Conservation (phyloP, 1,140 invertebrate species). For the Amyelois transitella region DNA sequence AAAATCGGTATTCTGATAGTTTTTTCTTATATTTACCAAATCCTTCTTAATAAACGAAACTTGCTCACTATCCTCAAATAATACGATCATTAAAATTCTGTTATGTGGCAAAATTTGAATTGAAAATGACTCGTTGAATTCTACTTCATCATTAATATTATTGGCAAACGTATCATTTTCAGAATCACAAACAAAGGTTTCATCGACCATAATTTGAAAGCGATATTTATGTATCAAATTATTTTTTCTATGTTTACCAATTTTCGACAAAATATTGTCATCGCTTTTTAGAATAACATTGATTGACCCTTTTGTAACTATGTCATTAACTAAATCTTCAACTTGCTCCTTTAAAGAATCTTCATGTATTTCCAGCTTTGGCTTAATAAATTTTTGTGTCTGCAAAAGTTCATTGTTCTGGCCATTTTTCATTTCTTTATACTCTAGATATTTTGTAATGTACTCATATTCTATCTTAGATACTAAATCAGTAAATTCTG, state of each 20-base stretch:
- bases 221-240: constrained; percentile 19
- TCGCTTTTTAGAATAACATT: constrained; percentile 34
- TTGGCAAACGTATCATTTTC: constrained; percentile 24
- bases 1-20: constrained; percentile 18
- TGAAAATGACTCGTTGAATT: constrained; percentile 46
- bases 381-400: constrained; percentile 32
- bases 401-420: constrained; percentile 14
- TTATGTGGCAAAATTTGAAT: constrained; percentile 56
- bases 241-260: constrained; percentile 14
- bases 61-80: constrained; percentile 44
- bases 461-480: constrained; percentile 55
- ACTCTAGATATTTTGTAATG: constrained; percentile 45
- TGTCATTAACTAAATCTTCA: constrained; percentile 34
- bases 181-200: constrained; percentile 56
- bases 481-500: constrained; percentile 50
- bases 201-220: constrained; percentile 52
- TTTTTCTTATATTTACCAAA: constrained; percentile 34
- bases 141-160: constrained; percentile 19
- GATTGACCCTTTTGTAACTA: constrained; percentile 30
- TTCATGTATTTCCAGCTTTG: constrained; percentile 49
- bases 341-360: constrained; percentile 39
- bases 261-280: constrained; percentile 20
- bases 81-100: constrained; percentile 27
- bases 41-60: constrained; percentile 29
- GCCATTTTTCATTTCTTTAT: constrained; percentile 41